Conservation (phyloP, 2,888 invertebrate genomes). For the Idaea dimidiata region DNA sequence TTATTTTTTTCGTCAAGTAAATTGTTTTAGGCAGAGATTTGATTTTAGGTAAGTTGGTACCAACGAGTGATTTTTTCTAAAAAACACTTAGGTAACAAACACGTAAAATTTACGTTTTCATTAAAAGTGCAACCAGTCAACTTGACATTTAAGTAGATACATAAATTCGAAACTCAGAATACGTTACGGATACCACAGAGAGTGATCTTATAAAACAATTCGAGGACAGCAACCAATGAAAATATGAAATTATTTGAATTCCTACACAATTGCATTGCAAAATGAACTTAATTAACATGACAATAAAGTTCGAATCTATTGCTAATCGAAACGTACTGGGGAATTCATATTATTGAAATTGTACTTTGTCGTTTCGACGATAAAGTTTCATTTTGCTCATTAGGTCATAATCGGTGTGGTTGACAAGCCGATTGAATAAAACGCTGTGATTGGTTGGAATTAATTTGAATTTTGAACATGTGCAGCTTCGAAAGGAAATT, state of each 20-base stretch:
- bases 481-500: slow-evolving; percentile 22
- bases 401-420: slow-evolving; percentile 38
- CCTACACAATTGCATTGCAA: neutral
- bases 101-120: neutral
- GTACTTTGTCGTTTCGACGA: neutral
- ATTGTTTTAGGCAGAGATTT: too few relatives aligned
- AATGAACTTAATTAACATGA: neutral
- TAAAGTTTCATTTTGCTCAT: slow-evolving; percentile 6
- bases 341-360: slow-evolving; percentile 2
- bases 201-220: slow-evolving; percentile 29
- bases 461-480: slow-evolving; percentile 30
- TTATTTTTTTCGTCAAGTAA: too few relatives aligned
- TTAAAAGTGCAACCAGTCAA: slow-evolving; percentile 17
- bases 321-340: neutral
- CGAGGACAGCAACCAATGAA: slow-evolving; percentile 27
- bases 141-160: slow-evolving; percentile 19
- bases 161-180: slow-evolving; percentile 17
- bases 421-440: slow-evolving; percentile 42
- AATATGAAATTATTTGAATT: slow-evolving; percentile 28
- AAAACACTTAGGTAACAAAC: too few relatives aligned
- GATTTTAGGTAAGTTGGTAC: too few relatives aligned
- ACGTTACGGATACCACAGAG: slow-evolving; percentile 9
- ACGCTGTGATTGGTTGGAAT: slow-evolving; percentile 36
- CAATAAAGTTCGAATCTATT: neutral
- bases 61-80: too few relatives aligned